Base-by-base conservation (phyloP, 2,888 invertebrate species). In the Tinea trinotella region DNA sequence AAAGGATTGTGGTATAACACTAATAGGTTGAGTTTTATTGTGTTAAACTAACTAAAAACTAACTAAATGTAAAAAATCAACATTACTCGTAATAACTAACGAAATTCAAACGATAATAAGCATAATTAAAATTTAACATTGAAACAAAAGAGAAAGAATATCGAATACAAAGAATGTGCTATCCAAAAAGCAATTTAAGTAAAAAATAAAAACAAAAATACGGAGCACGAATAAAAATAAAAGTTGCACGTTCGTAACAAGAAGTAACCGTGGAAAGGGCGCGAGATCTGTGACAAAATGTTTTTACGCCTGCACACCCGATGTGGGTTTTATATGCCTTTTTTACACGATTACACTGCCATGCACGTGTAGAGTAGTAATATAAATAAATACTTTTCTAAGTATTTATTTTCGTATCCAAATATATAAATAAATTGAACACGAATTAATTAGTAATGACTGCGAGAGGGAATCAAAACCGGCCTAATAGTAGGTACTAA, bases 231-330 rank as follows among this genome's bases (percentile, higher is more conserved):
- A 58, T 57, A 58, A 58, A 56, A 59, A 59, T 59, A 59, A 60
- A 49, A 54, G 55, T 56, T 55, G 56, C 46, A 20, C 53, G 44
- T 40, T 4, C 6, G 19, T 19, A 46, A 46, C 46, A 46, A 46
- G 46, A 46, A 46, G n/a, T 9, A 50, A 22, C 50, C 50, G 24
- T 15, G 24, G 24, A 30, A 18, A 44, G 18, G 19, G 59, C 58
- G 57, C 58, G 63, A 64, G 69, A 70, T 71, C 68, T 67, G 67
- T 74, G 75, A 75, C 75, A 75, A 75, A 74, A 70, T 73, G 74
- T 68, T 75, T 46, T 74, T 73, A 75, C 75, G 72, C 74, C 72
- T 66, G 18, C 34, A 17, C 50, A n/a, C 59, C 60, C 58, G 40
- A 40, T 40, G 40, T 60, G 56, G 58, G 57, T 57, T 59, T 12